Conservation (phyloP, 2,113 vertebrate genomes). For the Theristicus caerulescens region DNA sequence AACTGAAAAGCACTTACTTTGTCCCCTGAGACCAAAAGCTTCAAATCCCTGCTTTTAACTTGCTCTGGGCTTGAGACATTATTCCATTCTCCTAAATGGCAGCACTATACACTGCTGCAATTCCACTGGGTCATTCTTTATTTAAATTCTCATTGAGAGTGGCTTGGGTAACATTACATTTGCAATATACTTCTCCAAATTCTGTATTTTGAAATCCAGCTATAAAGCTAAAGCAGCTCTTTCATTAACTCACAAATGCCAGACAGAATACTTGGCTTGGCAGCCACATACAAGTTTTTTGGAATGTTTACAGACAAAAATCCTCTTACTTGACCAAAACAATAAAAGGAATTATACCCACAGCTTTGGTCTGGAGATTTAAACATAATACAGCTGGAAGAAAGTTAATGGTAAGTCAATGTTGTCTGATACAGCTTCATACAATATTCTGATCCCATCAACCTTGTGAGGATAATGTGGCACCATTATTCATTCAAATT, state of each 20-base stretch:
- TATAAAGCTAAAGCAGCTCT: constrained; percentile 12
- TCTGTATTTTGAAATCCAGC: constrained; percentile 1
- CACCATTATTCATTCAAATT: background rate
- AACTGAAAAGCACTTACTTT: constrained; percentile 23
- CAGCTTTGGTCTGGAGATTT: background rate
- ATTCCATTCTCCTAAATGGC: constrained; percentile 27
- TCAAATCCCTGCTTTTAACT: constrained; percentile 11
- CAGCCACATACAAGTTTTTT: background rate
- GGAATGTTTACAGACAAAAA: constrained; percentile 30
- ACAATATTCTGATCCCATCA: background rate
- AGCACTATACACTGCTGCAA: constrained; percentile 4
- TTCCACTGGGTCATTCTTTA: constrained; percentile 58
- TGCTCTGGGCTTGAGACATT: background rate
- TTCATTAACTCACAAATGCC: constrained; percentile 44
- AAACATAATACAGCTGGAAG: background rate
- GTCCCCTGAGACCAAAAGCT: background rate
- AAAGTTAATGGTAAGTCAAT: background rate
- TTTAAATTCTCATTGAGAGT: constrained; percentile 58
- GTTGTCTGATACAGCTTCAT: background rate
- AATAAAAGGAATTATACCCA: constrained; percentile 10
- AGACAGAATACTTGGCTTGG: constrained; percentile 23
- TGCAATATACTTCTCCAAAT: constrained; percentile 39
- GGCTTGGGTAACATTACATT: constrained; percentile 45
- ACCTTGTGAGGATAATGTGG: background rate
- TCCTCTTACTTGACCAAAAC: constrained; percentile 21